Base-by-base conservation (phyloP, 2,888 invertebrate genomes). In the Invenusta paracnida region DNA sequence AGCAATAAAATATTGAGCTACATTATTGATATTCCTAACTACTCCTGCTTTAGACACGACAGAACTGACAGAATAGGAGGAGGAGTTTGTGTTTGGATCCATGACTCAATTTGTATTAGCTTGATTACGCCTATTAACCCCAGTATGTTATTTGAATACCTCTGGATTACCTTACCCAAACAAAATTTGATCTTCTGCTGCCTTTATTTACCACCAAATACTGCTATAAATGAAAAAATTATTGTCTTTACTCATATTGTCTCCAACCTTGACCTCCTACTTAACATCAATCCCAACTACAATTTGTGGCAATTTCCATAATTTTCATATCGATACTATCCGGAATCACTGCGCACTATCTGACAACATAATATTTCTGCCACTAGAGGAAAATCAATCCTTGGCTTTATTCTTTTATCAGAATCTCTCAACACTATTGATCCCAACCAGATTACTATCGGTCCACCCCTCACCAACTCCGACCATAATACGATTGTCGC, bases 401-500 rank as follows among this genome's bases (percentile, higher is more conserved):
- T 73, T 73, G 73, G 23, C 73, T 48, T 48, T 48, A 73, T 73
- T 73, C 27, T 73, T 73, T 23, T 73, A 73, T 73, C 73, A 73
- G 73, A 73, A 73, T 73, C 17, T 73, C 73, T 23, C 17, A 2
- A 23, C 27, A 23, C 73, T 23, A 73, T 23, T 73, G 73, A 73
- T 73, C 73, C 73, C 27, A 13, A 73, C 27, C 73, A 73, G 73
- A 73, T 73, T 25, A 73, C 73, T 73, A 73, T n/a, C 27, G 27
- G 73, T 73, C 73, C 73, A 73, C 73, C 73, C 5, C 73, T 73
- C 23, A 23, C 73, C 27, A 73, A 73, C 73, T 73, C 27, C 73
- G 73, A 73, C 23, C 73, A 73, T 73, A 73, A 73, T 25, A 73
- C 73, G 5, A 17, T 73, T 25, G 73, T 73, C 27, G 73, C 73